Percentiles rank a stretch among this genome's conserved stretches.
Evolutionary conservation across 2,797 vertebrate genomes (phyloP).

Genomic region (Chromobotia macracanthus): DNA sequence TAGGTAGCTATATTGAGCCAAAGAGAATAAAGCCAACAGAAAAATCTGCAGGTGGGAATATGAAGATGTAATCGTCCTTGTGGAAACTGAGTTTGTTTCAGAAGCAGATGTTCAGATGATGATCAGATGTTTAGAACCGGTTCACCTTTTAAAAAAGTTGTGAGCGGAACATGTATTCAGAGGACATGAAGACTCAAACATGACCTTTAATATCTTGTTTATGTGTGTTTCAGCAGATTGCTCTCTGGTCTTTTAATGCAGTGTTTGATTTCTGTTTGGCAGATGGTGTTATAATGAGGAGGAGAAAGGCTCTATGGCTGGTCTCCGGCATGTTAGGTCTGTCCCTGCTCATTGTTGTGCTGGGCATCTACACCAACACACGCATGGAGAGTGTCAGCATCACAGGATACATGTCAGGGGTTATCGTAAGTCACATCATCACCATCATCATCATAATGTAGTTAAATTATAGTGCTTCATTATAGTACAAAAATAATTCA

Average conservation of each 20-base stretch:
- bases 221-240: background rate
- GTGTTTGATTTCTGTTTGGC: constrained; percentile 3
- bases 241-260: too few species aligned
- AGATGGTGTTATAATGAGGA: constrained; percentile 62
- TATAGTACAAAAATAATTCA: background rate
- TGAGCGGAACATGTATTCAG: background rate
- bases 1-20: background rate
- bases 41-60: background rate
- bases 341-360: constrained; percentile 70
- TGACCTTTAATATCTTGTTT: background rate
- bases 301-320: constrained; percentile 65
- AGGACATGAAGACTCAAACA: background rate
- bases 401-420: constrained; percentile 71
- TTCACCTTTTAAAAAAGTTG: background rate
- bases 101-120: background rate
- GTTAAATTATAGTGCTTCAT: background rate
- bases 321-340: constrained; percentile 72
- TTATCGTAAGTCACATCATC: constrained; percentile 56
- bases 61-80: background rate
- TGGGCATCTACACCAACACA: constrained; percentile 72
- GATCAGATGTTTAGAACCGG: background rate
- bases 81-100: background rate
- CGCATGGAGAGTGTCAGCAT: constrained; percentile 72
- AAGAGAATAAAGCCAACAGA: background rate
- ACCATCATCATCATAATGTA: background rate